phyloP scores from a whole-genome alignment of 2,113 vertebrate species.

The Mugil cephalus region DNA sequence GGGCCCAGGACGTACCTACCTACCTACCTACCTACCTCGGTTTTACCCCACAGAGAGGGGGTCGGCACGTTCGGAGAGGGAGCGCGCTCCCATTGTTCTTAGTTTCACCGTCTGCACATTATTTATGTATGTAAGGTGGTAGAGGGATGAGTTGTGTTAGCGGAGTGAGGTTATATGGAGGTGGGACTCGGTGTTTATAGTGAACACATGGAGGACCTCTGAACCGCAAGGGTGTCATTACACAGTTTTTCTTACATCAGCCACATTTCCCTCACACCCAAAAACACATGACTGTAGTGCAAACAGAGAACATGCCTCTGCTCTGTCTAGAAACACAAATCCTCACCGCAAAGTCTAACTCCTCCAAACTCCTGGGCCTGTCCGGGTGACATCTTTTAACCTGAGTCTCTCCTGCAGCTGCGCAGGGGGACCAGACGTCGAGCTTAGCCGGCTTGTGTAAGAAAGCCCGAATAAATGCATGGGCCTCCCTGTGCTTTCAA shows the following conservation, averaged over 20 bases:
- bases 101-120: slow-evolving; percentile 23
- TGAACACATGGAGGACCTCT: slow-evolving; percentile 50
- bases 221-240: slow-evolving; percentile 59
- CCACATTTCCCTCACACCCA: slow-evolving; percentile 70
- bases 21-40: too few relatives aligned
- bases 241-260: slow-evolving; percentile 66
- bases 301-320: slow-evolving; percentile 49
- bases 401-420: slow-evolving; percentile 36
- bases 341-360: slow-evolving; percentile 17
- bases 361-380: slow-evolving; percentile 20
- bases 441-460: slow-evolving; percentile 53
- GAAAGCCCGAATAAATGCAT: slow-evolving; percentile 65
- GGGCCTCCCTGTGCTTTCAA: slow-evolving; percentile 63
- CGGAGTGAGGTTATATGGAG: slow-evolving; percentile 58
- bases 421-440: slow-evolving; percentile 21
- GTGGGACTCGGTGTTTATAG: slow-evolving; percentile 62
- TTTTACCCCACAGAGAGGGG: slow-evolving; percentile 29
- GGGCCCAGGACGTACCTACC: not conserved
- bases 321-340: slow-evolving; percentile 10
- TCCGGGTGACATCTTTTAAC: slow-evolving; percentile 36
- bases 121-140: slow-evolving; percentile 50
- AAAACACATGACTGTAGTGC: slow-evolving; percentile 62
- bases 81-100: slow-evolving; percentile 30
- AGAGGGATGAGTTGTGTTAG: slow-evolving; percentile 14
- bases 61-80: slow-evolving; percentile 5